These are phyloP conservation scores for Asbolus verrucosus DNA, from an alignment of 1,140 invertebrate genomes.

Conservation along the genomic window DNA sequence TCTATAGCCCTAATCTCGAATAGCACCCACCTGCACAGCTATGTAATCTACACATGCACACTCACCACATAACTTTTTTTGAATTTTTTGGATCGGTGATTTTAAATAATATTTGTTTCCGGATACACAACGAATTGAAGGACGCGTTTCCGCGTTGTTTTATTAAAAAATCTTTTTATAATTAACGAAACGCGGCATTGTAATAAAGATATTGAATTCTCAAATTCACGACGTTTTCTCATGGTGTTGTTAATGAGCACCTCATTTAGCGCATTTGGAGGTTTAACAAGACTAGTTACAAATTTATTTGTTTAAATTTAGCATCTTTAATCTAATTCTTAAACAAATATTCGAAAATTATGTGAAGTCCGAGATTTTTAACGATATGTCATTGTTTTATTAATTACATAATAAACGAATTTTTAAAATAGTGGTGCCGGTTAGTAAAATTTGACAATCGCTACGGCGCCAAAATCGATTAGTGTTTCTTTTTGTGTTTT, in stretches of 20 bases:
- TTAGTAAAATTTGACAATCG: no score
- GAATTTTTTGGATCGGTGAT: conserved; percentile 26
- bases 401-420: neutral
- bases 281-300: conserved; percentile 36
- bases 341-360: neutral
- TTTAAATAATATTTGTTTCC: conserved; percentile 19
- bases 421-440: neutral
- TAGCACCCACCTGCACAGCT: no score
- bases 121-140: conserved; percentile 21
- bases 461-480: no score
- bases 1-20: neutral
- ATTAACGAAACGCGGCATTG: conserved; percentile 12
- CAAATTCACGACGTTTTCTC: conserved; percentile 32
- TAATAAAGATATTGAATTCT: conserved; percentile 23
- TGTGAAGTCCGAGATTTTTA: neutral
- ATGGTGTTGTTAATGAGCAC: conserved; percentile 30
- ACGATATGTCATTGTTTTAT: neutral
- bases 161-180: conserved; percentile 14
- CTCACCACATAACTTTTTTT: neutral
- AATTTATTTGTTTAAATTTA: conserved; percentile 40
- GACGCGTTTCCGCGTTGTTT: conserved; percentile 28
- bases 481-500: no score
- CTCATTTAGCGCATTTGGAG: conserved; percentile 42
- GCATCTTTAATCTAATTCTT: conserved; percentile 1
- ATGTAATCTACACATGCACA: no score